phyloP scores from a whole-genome alignment of 2,797 vertebrate genomes.

The Molossus molossus region DNA sequence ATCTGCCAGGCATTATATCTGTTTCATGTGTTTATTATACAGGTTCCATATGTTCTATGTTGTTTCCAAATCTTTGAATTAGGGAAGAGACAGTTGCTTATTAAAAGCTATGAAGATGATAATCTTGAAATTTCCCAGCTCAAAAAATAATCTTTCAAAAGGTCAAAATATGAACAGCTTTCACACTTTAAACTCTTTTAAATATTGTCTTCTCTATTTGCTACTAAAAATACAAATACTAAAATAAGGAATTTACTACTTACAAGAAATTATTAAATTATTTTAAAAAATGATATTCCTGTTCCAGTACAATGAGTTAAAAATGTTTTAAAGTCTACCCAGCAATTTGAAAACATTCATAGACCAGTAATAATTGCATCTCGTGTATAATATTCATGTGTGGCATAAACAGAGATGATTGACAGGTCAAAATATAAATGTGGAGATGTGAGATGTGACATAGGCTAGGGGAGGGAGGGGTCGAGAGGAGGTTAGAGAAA shows the following conservation, averaged over 20 bases:
- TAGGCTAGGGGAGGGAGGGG: accelerated
- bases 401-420: background rate
- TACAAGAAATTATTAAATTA: slow-evolving; percentile 21
- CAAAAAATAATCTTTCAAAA: background rate
- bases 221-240: slow-evolving; percentile 12
- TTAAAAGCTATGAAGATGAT: slow-evolving; percentile 21
- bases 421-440: background rate
- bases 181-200: background rate
- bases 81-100: background rate
- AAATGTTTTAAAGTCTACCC: background rate
- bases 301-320: background rate
- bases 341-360: background rate
- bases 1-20: background rate
- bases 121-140: slow-evolving; percentile 39
- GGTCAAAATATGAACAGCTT: background rate
- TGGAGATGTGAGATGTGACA: background rate
- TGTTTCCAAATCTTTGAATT: background rate
- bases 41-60: background rate
- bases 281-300: background rate
- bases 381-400: background rate
- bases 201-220: background rate
- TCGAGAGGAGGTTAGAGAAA: background rate
- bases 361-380: background rate
- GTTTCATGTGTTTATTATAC: background rate
- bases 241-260: background rate